Evolutionary conservation across 2,888 invertebrate genomes (phyloP).

Genomic region (Tenthredo mesomela): DNA sequence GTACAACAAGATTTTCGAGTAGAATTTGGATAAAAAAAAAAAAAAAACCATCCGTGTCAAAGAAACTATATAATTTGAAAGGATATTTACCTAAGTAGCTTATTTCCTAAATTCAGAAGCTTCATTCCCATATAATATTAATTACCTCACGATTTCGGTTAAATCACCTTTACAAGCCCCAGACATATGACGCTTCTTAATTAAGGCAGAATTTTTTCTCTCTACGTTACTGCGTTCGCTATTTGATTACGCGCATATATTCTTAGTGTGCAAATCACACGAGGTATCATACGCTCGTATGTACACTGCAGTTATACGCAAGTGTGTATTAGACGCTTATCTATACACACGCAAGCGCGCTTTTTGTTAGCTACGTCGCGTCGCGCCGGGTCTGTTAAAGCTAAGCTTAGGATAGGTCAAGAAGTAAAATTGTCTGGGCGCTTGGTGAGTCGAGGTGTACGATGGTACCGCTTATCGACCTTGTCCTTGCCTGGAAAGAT

Average conservation of each 20-base stretch:
- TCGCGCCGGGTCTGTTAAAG: slow-evolving; percentile 1
- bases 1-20: too few species aligned
- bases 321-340: not conserved
- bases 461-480: not conserved
- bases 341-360: not conserved
- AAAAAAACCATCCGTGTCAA: too few species aligned
- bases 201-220: not conserved
- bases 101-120: too few species aligned
- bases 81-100: too few species aligned
- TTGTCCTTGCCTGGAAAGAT: not conserved
- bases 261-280: not conserved
- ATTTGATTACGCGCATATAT: not conserved
- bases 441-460: slow-evolving; percentile 20
- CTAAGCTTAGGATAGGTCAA: slow-evolving; percentile 22
- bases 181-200: too few species aligned
- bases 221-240: not conserved
- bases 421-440: not conserved
- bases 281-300: not conserved
- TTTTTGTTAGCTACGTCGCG: not conserved
- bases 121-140: too few species aligned
- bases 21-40: too few species aligned
- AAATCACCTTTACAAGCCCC: too few species aligned
- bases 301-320: not conserved
- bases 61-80: too few species aligned
- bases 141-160: too few species aligned